Percentiles rank a stretch among this genome's conserved stretches.
phyloP scores from a whole-genome alignment of 2,113 vertebrate genomes.

The Thamnophis sirtalis region DNA sequence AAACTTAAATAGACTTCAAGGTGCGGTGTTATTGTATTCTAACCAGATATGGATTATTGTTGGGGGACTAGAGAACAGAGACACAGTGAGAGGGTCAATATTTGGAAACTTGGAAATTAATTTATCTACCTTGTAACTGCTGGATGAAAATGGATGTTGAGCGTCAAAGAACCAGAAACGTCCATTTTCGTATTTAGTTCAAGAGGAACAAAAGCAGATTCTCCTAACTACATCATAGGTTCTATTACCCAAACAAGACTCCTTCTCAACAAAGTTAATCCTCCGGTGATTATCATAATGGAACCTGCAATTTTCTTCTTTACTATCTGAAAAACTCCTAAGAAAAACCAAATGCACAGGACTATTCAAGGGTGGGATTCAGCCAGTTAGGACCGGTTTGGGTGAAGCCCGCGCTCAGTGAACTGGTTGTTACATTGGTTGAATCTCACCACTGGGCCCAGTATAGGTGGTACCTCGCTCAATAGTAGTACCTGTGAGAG shows the following conservation, averaged over 20 bases:
- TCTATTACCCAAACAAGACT: neutral
- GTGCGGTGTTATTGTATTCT: slow-evolving; percentile 1
- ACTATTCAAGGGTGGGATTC: too few relatives aligned
- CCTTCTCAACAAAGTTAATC: neutral
- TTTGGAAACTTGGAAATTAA: neutral
- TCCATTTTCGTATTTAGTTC: too few relatives aligned
- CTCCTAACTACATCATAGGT: neutral
- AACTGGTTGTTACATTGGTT: too few relatives aligned
- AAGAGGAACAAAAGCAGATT: neutral
- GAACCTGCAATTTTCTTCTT: too few relatives aligned
- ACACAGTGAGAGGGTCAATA: neutral
- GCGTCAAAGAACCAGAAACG: too few relatives aligned
- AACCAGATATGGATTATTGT: neutral
- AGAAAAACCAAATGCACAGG: too few relatives aligned
- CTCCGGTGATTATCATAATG: neutral
- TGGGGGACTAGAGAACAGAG: neutral
- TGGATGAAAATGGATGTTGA: neutral
- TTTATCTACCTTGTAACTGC: neutral
- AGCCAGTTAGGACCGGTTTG: too few relatives aligned
- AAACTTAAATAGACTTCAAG: slow-evolving; percentile 34
- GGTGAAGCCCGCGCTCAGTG: too few relatives aligned
- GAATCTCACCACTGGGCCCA: too few relatives aligned
- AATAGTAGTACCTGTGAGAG: too few relatives aligned
- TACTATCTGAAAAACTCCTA: too few relatives aligned
- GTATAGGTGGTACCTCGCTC: too few relatives aligned